Evolutionary conservation across 2,113 vertebrate species (phyloP), one percentile per base, ranked within the genome.

Genomic region (Rissa tridactyla): DNA sequence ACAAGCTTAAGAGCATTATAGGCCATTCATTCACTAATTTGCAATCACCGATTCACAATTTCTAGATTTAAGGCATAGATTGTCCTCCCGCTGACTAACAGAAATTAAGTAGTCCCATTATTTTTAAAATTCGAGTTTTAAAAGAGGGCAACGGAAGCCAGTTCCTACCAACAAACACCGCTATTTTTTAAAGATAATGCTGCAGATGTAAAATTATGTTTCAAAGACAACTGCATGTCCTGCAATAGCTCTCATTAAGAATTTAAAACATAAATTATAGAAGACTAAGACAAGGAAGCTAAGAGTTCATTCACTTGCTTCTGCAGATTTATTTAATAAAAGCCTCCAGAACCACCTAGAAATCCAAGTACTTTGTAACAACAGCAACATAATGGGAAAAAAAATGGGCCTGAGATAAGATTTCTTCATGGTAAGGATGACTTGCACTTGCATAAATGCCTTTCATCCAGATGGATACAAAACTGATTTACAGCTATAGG

Each of bases 381-480:
- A 58, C 26, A 73, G 49, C 10, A 80, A 81, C 12, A 70, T 21
- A 82, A 82, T 5, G 6, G 10, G 5, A 4, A 3, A 20, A 46
- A 71, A 60, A 51, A 86, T 1, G 2, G 76, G 81, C 30, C 22
- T 1, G 4, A 86, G 73, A 17, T 30, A 91, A 91, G 42, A 65
- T 72, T 87, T 77, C 32, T 69, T 65, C 51, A 22, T 10, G 38
- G 72, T 64, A 69, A 95, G 71, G 73, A 95, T 94, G 91, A 96
- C 82, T 94, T 88, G 95, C 92, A 89, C 42, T 92, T 94, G 78
- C 51, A 90, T 6, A 91, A 93, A 92, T 80, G 64, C 58, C 81
- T 84, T 75, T 68, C 69, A 73, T 49, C 44, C 72, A 92, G 52
- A 47, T 36, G 75, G 78, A 61, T 11, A 85, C 52, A 77, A 71